Conservation (phyloP, 2,113 vertebrate genomes). For the Protomyctophum bolini region DNA sequence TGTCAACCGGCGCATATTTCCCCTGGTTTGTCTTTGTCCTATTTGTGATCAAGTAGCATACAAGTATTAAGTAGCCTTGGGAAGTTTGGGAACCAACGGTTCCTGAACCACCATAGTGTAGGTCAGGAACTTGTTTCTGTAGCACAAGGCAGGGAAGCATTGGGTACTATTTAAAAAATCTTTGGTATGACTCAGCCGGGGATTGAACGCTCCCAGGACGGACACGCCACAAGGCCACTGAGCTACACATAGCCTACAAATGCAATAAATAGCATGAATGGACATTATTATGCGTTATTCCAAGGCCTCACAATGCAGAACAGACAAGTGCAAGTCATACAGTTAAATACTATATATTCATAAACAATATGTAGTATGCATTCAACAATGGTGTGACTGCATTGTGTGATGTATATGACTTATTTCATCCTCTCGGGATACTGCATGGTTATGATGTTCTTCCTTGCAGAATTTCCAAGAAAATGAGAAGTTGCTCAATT, state of each 20-base stretch:
- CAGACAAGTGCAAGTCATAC: neutral
- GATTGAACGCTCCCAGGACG: too few relatives aligned
- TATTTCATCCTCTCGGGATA: neutral
- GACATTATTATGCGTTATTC: neutral
- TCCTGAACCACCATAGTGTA: too few relatives aligned
- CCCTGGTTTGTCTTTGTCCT: neutral
- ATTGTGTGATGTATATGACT: too few relatives aligned
- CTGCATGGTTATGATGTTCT: neutral
- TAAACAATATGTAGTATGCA: neutral
- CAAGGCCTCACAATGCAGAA: neutral
- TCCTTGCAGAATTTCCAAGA: slow-evolving; percentile 65
- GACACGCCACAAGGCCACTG: too few relatives aligned
- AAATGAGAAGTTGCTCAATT: slow-evolving; percentile 69
- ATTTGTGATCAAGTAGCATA: neutral
- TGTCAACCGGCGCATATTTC: neutral
- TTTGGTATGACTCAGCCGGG: too few relatives aligned
- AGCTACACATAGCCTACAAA: too few relatives aligned
- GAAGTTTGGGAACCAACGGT: too few relatives aligned
- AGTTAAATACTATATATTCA: neutral
- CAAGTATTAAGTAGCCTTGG: neutral
- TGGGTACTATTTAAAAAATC: too few relatives aligned
- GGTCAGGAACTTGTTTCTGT: too few relatives aligned
- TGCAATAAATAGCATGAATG: too few relatives aligned
- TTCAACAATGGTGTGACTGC: too few relatives aligned
- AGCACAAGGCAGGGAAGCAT: too few relatives aligned